These are phyloP conservation scores for Zaprionus inermis DNA, from an alignment of 1,140 invertebrate genomes.

Conservation along the genomic window DNA sequence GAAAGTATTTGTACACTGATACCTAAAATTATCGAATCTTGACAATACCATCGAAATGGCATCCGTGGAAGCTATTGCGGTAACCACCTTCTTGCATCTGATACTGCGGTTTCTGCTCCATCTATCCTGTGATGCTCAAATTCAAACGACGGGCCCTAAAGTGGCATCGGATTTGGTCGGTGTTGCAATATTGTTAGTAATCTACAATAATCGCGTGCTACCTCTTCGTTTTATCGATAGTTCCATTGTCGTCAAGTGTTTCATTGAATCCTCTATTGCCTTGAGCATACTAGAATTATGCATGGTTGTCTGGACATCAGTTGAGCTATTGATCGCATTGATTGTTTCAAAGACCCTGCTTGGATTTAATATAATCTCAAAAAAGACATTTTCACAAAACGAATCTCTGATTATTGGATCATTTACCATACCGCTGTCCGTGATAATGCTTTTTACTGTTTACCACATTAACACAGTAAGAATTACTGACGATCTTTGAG, in stretches of 20 bases:
- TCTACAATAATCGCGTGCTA: slow-evolving; percentile 14
- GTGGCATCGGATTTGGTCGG: neutral
- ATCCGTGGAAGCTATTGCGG: slow-evolving; percentile 13
- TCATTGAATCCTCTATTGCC: slow-evolving; percentile 1
- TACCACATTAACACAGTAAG: neutral
- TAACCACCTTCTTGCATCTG: slow-evolving; percentile 19
- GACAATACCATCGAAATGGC: slow-evolving; percentile 8
- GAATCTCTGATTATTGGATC: neutral
- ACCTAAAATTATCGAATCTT: neutral
- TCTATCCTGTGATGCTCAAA: neutral
- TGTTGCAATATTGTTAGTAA: slow-evolving; percentile 10
- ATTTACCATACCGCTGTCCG: slow-evolving; percentile 12
- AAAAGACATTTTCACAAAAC: neutral
- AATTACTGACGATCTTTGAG: too few relatives aligned
- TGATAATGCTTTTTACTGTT: neutral
- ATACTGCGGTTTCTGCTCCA: neutral
- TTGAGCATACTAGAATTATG: neutral
- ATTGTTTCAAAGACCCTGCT: neutral
- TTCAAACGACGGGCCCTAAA: neutral
- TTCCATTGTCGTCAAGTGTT: neutral
- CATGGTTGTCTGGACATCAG: neutral
- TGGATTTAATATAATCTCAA: neutral
- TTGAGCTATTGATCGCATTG: neutral
- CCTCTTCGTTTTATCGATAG: neutral
- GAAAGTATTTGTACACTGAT: neutral